Base-by-base conservation (phyloP, 1,140 invertebrate genomes). In the Drosophila leontia region DNA sequence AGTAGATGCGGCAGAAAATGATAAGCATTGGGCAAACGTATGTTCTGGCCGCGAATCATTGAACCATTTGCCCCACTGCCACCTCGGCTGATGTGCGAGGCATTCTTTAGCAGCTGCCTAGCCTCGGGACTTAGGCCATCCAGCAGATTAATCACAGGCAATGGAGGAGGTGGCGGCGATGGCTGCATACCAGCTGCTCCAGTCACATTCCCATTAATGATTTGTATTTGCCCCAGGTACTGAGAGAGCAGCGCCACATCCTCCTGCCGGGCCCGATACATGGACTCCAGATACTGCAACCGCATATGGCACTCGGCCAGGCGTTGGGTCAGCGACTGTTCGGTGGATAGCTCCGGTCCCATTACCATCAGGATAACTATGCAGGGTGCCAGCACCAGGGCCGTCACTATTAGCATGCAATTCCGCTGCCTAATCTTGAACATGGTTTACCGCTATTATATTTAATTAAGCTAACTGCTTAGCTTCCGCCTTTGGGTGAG, bases 1-100 rank as follows among this genome's bases (percentile, higher is more conserved):
- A 97, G 94, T 23, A 99, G 94, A 93, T 99, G 97, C 2, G 98
- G 98, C 51, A 99, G 93, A 86, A 98, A 97, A 83, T 97, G 96
- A 93, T 96, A 98, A 56, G 97, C 95, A 59, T 96, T 96, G 12
- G 97, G 97, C 50, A 97, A 93, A 51, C 95, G 94, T 11, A 96
- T 92, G 74, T 92, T 92, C 37, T 82, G 86, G n/a, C 48, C 67
- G 32, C 79, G 58, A 15, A 85, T 61, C 69, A 79, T 44, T 42
- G 67, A 86, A 11, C 78, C 84, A 53, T 86, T 39, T 0, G 57
- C 39, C 6, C 67, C 75, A 0, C 63, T 63, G 1, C 60, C 51
- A 5, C 48, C 37, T 39, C 44, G 60, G 1, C 63, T 41, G 35
- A 69, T 64, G 44, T 90, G 90, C 32, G 91, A 85, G 4, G 91